Evolutionary conservation across 2,888 invertebrate genomes (phyloP), one percentile per base, ranked within the genome.

Genomic region (Thelaira solivaga): DNA sequence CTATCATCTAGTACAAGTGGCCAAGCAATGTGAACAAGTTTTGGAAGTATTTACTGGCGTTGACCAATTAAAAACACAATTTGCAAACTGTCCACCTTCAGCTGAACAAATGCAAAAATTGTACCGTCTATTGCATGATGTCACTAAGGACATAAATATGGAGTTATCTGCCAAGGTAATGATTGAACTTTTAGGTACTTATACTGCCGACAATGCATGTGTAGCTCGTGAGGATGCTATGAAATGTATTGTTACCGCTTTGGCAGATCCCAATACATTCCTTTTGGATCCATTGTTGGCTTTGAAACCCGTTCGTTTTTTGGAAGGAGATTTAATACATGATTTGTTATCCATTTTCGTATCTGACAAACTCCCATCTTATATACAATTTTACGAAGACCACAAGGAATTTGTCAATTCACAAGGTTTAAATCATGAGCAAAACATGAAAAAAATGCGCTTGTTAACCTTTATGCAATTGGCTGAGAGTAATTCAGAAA

Each of bases 161-260:
- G 97, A 97, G 86, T 91, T 95, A 84, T 97, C 97, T 22, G 95
- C 97, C 16, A 96, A 97, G 89, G 97, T 98, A 3, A 99, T 99
- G 99, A 94, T 98, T 80, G 98, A 98, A 89, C 90, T 99, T 1
- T 90, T 99, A 69, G 96, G 97, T 22, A 98, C 99, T 0, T 99
- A 99, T 89, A 98, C 97, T 22, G 95, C 97, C 77, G 98, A 98
- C 85, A 98, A 98, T 90, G 99, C 99, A 0, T 96, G 96, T 1
- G 95, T 97, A 81, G 99, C 99, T 0, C 92, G 97, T 81, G 97
- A 98, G 87, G 99, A 99, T 90, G 99, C 99, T 1, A 96, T 96
- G 85, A 93, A 95, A 85, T 99, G 99, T 88, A 98, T 99, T 85
- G 94, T 96, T 13, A 96, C 98, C 1, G 98, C 98, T 18, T 90